Base-by-base conservation (phyloP, 92 coral and sea anemone species). In the Phenganax subtilis region DNA sequence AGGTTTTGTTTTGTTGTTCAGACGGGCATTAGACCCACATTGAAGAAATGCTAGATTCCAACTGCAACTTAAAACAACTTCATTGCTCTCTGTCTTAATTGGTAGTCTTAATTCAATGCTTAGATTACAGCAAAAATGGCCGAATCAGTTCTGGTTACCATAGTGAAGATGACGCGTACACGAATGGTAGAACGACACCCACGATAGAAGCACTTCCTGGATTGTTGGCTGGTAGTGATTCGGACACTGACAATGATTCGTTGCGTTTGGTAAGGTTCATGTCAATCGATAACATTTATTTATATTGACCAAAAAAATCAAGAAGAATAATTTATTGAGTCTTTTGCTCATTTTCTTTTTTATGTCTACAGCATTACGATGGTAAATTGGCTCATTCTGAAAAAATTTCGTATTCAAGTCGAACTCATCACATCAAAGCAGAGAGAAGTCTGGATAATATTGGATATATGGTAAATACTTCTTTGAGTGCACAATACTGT, bases 71-170 rank as follows among this genome's bases (percentile, higher is more conserved):
- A 20, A 59, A 1, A 59, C 65, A 59, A 12, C 3, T 1, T 12
- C 65, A 59, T 59, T 7, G 7, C 25, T 12, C 15, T 1, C 71
- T 65, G 2, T 65, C 10, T 4, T 17, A 4, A 65, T 65, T 15
- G 25, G 27, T 7, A 0, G 25, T 65, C 10, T 0, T 11, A 28
- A 65, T 17, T 65, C 7, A 11, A 30, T 27, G 12, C 51, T 6
- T 69, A 73, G 77, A 2, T 73, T 27, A 51, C 51, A 59, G 77
- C 55, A 73, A 10, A 20, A 78, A 78, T 52, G 82, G 82, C 63
- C 82, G 98, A 7, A 89, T 67, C 78, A 93, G 98, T 77, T 93
- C 98, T 68, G 98, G 98, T 0, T 93, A 93, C 88, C 98, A 93
- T 69, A 90, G 94, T 10, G 98, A 93, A 80, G 98, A 93, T 78